Evolutionary conservation across 2,888 invertebrate genomes (phyloP).

Genomic region (Aphodius sticticus): DNA sequence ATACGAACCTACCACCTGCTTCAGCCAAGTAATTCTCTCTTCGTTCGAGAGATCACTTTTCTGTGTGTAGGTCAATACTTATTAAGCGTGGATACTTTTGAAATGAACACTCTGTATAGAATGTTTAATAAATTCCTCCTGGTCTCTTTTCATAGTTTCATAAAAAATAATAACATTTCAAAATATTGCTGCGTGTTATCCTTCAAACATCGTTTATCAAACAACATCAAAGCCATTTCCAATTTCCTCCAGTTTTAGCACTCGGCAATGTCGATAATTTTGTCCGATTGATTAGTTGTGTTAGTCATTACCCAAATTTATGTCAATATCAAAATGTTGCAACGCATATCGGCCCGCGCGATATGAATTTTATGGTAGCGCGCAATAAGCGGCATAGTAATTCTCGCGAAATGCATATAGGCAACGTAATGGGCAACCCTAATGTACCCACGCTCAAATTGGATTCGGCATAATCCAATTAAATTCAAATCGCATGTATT

Average conservation of each 20-base stretch:
- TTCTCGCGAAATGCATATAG: background rate
- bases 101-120: no score
- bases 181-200: no score
- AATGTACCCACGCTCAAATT: background rate
- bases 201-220: no score
- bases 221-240: no score
- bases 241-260: background rate
- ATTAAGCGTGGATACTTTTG: no score
- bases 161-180: no score
- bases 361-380: background rate
- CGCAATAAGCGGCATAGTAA: background rate
- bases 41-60: no score
- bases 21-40: no score
- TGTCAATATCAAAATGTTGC: background rate
- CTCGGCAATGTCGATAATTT: background rate
- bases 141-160: no score
- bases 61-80: no score
- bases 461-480: constrained; percentile 4
- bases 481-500: constrained; percentile 4
- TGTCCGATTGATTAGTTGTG: background rate
- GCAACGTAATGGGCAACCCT: background rate
- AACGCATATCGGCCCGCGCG: background rate
- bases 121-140: no score
- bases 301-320: background rate
- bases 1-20: no score